Evolutionary conservation across 2,113 vertebrate species (phyloP).

Genomic region (Sapayoa aenigma): DNA sequence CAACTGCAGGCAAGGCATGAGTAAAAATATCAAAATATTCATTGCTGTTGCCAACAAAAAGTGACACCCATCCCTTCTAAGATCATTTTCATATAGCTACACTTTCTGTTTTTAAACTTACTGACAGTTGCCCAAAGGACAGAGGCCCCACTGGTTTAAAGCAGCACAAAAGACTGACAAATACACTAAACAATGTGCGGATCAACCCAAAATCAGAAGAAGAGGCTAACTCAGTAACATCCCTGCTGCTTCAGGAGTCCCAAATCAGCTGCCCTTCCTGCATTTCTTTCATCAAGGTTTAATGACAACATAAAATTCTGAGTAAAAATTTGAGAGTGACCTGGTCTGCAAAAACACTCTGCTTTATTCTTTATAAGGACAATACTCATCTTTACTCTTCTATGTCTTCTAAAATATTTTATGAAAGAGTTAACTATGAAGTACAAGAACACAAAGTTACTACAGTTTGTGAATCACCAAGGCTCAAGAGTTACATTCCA

Average conservation of each 20-base stretch:
- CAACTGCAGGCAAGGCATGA: not conserved
- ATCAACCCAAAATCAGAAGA: not conserved
- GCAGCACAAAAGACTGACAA: not conserved
- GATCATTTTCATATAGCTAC: not conserved
- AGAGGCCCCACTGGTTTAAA: not conserved
- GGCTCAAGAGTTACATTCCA: not conserved
- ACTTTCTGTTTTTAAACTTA: conserved; percentile 16
- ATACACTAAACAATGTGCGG: not conserved
- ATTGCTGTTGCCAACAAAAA: not conserved
- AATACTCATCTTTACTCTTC: not conserved
- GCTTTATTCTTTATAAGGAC: not conserved
- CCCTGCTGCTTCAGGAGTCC: not conserved
- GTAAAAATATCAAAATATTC: conserved; percentile 43
- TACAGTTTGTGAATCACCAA: not conserved
- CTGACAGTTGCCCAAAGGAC: not conserved
- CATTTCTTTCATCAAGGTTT: not conserved
- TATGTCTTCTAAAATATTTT: not conserved
- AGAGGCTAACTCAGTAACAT: not conserved
- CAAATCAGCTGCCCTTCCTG: not conserved
- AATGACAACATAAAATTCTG: not conserved
- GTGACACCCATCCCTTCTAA: not conserved
- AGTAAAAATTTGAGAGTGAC: not conserved
- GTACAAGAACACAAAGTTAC: not conserved
- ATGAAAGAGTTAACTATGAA: not conserved
- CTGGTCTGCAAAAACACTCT: not conserved